These are phyloP conservation scores for Zaprionus lineosus DNA, from an alignment of 2,888 invertebrate genomes.

Conservation along the genomic window DNA sequence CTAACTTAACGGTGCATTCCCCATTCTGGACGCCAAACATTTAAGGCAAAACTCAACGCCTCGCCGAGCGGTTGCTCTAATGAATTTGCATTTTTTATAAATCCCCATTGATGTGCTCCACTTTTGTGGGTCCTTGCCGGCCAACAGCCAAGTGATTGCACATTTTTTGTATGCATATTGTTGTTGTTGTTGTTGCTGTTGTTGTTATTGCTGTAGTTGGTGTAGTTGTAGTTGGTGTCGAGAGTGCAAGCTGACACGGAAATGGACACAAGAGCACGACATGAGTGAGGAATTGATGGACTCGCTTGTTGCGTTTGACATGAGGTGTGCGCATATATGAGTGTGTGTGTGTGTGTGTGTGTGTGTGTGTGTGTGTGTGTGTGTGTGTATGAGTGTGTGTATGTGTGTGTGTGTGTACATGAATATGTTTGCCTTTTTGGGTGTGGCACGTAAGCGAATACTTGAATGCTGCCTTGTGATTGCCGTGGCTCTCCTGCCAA, in stretches of 20 bases:
- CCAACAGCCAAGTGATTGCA: conserved; percentile 54
- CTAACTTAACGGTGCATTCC: no score
- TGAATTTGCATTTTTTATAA: conserved; percentile 78
- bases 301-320: conserved; percentile 65
- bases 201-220: conserved; percentile 19
- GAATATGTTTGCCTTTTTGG: conserved; percentile 3
- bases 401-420: conserved; percentile 7
- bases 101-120: conserved; percentile 74
- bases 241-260: conserved; percentile 41
- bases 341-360: neutral
- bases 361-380: neutral
- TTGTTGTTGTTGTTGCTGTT: conserved; percentile 10
- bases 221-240: conserved; percentile 34
- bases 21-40: no score
- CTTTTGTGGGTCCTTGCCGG: conserved; percentile 45
- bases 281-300: conserved; percentile 48
- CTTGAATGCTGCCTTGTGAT: neutral
- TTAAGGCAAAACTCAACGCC: conserved; percentile 49
- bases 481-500: neutral
- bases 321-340: conserved; percentile 14
- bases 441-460: conserved; percentile 11
- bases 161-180: conserved; percentile 29
- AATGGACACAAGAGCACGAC: conserved; percentile 24
- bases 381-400: neutral
- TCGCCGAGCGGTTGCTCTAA: conserved; percentile 57